Conservation (phyloP, 2,888 invertebrate species). For the Drosophila algonquin region DNA sequence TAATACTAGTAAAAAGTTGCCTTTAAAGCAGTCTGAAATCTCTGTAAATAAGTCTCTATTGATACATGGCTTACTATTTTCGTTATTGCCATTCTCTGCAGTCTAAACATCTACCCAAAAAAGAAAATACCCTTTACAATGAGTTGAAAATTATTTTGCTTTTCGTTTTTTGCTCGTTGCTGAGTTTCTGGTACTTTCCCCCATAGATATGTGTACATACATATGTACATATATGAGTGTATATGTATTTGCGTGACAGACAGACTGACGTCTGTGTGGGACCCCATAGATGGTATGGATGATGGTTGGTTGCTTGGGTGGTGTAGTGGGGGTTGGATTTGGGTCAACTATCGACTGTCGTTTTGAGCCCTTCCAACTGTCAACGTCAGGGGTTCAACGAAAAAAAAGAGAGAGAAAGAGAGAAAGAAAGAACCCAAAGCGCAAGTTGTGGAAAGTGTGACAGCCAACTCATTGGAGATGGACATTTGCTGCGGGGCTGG, state of each 20-base stretch:
- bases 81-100: neutral
- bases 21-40: no score
- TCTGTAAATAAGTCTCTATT: no score
- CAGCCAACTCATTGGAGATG: slow-evolving; percentile 52
- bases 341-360: slow-evolving; percentile 75
- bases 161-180: neutral
- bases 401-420: neutral
- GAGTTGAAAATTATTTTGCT: neutral
- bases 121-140: neutral
- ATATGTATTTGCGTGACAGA: slow-evolving; percentile 50
- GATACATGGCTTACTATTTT: no score
- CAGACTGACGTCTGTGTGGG: slow-evolving; percentile 33
- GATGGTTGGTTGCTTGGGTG: neutral
- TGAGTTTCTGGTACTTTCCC: slow-evolving; percentile 12
- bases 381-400: slow-evolving; percentile 32
- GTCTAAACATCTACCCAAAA: neutral
- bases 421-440: slow-evolving; percentile 1
- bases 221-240: slow-evolving; percentile 15
- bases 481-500: slow-evolving; percentile 31
- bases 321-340: slow-evolving; percentile 38
- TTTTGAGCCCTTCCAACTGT: slow-evolving; percentile 62
- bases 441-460: slow-evolving; percentile 53
- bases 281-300: neutral
- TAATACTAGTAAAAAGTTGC: no score
- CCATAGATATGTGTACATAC: slow-evolving; percentile 19